These are phyloP conservation scores for Crotalus helleri DNA, from an alignment of 2,113 vertebrate species.

Conservation along the genomic window DNA sequence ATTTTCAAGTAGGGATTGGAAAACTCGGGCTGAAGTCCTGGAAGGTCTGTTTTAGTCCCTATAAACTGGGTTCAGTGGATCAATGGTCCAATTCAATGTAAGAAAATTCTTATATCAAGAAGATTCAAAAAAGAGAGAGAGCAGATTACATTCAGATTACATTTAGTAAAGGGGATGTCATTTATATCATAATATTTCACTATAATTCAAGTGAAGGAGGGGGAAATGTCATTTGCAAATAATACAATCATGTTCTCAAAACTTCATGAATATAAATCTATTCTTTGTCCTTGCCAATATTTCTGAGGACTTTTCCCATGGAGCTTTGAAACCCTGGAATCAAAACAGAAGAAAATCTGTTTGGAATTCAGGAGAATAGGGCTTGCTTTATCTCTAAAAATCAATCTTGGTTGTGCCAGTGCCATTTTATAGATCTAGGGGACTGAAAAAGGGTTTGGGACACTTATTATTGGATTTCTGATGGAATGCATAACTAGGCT, in stretches of 20 bases:
- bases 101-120: not conserved
- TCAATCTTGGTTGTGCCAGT: not conserved
- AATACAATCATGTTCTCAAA: not conserved
- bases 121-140: not conserved
- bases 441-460: not conserved
- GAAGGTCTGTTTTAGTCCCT: not conserved
- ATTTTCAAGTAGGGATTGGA: not conserved
- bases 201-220: not conserved
- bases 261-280: not conserved
- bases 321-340: not conserved
- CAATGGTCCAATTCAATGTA: not conserved
- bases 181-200: constrained; percentile 1
- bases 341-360: not conserved
- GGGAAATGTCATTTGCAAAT: not conserved
- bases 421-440: not conserved
- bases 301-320: not conserved
- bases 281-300: not conserved
- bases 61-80: not conserved
- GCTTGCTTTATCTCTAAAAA: not conserved
- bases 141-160: not conserved
- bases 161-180: not conserved
- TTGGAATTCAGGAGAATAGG: not conserved
- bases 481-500: not conserved
- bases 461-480: not conserved
- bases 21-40: not conserved